A percentile compares a stretch with the other conserved stretches of the same genome.
Conservation (phyloP, 2,113 vertebrate species). For the Oryzias javanicus region DNA sequence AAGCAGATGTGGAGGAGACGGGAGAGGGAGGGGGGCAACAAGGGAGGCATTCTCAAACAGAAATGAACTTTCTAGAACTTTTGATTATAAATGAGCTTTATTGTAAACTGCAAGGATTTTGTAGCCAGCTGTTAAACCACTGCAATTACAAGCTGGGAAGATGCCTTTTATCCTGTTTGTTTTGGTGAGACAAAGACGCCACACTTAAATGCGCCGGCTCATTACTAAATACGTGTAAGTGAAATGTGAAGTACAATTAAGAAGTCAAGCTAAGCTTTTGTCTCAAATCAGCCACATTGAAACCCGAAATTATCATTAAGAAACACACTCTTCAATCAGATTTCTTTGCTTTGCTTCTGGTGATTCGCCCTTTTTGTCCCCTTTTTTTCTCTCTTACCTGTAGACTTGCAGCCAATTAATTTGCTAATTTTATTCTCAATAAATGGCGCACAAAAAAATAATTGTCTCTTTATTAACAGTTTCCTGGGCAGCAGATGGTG, state of each 20-base stretch:
- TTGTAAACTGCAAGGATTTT: constrained; percentile 52
- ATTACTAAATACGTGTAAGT: constrained; percentile 58
- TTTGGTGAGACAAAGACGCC: constrained; percentile 57
- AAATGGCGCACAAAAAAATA: constrained; percentile 98
- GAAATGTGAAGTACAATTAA: constrained; percentile 63
- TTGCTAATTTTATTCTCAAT: constrained; percentile 96
- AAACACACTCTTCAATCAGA: constrained; percentile 54
- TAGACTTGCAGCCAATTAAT: constrained; percentile 87
- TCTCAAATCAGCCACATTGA: constrained; percentile 66
- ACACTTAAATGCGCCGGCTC: constrained; percentile 56
- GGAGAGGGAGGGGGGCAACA: constrained; percentile 20
- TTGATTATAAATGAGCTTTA: constrained; percentile 62
- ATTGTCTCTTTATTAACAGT: constrained; percentile 99
- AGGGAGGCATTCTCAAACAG: constrained; percentile 53
- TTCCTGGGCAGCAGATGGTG: constrained; percentile 96
- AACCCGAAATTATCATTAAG: constrained; percentile 76
- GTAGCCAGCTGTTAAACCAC: constrained; percentile 63
- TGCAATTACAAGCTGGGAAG: constrained; percentile 54
- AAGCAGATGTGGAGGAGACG: not conserved
- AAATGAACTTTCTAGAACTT: constrained; percentile 57
- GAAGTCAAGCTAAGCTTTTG: constrained; percentile 67
- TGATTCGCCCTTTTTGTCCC: constrained; percentile 35
- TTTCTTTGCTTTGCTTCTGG: constrained; percentile 45
- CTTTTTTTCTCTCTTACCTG: constrained; percentile 30
- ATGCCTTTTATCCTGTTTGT: constrained; percentile 36